Percentiles rank a stretch among this genome's conserved stretches.
Evolutionary conservation across 2,113 vertebrate genomes (phyloP).

Genomic region (Bettongia penicillata): DNA sequence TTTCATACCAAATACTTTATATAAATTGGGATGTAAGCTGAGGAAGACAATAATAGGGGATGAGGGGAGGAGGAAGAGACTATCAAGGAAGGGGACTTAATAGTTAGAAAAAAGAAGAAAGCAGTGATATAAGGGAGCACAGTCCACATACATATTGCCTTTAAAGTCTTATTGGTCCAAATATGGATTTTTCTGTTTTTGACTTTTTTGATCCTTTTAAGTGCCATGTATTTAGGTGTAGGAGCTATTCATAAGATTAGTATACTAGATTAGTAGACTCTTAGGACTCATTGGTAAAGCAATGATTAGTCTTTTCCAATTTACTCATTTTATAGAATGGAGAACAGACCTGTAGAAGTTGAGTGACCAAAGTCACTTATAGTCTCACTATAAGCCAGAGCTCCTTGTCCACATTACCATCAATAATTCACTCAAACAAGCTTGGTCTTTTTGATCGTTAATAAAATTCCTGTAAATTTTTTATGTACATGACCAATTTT

Average conservation of each 20-base stretch:
- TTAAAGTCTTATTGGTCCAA: background rate
- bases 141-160: background rate
- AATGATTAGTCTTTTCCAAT: background rate
- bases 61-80: background rate
- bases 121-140: background rate
- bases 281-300: background rate
- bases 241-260: background rate
- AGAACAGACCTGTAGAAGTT: too few relatives aligned
- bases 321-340: too few relatives aligned
- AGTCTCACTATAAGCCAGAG: background rate
- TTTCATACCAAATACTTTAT: background rate
- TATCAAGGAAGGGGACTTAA: background rate
- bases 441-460: background rate
- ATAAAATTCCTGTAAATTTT: background rate
- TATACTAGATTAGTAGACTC: background rate
- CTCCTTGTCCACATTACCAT: background rate
- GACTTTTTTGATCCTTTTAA: background rate
- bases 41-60: background rate
- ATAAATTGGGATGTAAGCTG: background rate
- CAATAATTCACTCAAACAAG: background rate
- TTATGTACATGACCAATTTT: background rate
- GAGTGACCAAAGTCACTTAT: background rate
- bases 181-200: background rate
- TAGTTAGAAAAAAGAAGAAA: background rate
- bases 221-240: background rate